phyloP scores from a whole-genome alignment of 2,797 vertebrate species.

The Pseudochaenichthys georgianus region DNA sequence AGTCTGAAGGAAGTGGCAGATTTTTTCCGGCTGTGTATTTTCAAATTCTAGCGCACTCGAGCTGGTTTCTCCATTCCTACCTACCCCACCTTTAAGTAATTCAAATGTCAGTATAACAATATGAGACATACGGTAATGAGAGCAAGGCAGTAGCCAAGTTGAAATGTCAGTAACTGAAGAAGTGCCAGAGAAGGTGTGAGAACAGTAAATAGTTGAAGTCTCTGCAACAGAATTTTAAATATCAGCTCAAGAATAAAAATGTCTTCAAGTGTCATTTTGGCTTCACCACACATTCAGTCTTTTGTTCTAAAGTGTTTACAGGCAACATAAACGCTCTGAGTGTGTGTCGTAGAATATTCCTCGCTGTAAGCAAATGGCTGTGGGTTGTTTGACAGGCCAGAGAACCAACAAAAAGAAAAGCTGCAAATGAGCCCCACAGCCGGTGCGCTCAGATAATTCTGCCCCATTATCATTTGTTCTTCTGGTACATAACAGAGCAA shows the following conservation, averaged over 20 bases:
- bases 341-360: constrained; percentile 21
- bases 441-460: constrained; percentile 59
- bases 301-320: constrained; percentile 10
- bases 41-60: no score
- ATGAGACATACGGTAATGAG: no score
- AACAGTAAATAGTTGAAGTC: not conserved
- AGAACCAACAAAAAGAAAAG: constrained; percentile 44
- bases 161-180: not conserved
- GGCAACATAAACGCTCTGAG: constrained; percentile 13
- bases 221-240: not conserved
- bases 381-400: constrained; percentile 47
- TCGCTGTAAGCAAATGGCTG: constrained; percentile 54
- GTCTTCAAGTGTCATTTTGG: not conserved
- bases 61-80: no score
- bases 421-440: constrained; percentile 57
- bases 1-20: no score
- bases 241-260: not conserved
- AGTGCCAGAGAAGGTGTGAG: not conserved
- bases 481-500: constrained; percentile 65
- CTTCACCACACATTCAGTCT: not conserved
- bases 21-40: no score
- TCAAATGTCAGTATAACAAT: not conserved
- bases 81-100: no score
- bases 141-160: not conserved
- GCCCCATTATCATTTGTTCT: constrained; percentile 63